Evolutionary conservation across 1,140 invertebrate genomes (phyloP).

Genomic region (Pemphigus obesinymphae): DNA sequence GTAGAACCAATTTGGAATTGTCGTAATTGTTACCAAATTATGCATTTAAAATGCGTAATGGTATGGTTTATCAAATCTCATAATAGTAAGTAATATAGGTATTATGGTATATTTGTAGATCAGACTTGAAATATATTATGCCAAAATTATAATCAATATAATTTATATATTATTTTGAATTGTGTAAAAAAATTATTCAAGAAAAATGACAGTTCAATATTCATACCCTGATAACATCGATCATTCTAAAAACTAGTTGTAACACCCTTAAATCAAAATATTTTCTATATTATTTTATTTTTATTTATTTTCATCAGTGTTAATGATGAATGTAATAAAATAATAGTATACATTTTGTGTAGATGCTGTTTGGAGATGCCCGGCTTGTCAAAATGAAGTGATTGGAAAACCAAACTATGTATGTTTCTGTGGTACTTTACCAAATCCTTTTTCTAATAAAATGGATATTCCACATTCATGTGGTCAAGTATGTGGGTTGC

Average conservation of each 20-base stretch:
- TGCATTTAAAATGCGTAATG: slow-evolving; percentile 83
- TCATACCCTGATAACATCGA: no score
- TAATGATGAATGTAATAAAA: not conserved
- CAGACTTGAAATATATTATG: no score
- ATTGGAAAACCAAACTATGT: slow-evolving; percentile 67
- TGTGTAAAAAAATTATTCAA: no score
- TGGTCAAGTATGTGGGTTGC: slow-evolving; percentile 74
- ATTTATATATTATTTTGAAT: no score
- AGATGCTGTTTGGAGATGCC: slow-evolving; percentile 74
- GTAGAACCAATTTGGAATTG: slow-evolving; percentile 84
- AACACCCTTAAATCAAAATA: no score
- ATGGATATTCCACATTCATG: slow-evolving; percentile 80
- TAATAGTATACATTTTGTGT: not conserved
- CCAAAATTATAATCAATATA: no score
- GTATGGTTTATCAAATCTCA: slow-evolving; percentile 85
- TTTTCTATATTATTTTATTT: no score
- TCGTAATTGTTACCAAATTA: slow-evolving; percentile 80
- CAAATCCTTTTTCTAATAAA: slow-evolving; percentile 53
- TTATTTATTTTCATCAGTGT: no score
- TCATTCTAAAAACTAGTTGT: no score
- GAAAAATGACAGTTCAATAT: no score
- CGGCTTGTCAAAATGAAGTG: slow-evolving; percentile 75
- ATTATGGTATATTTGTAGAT: no score
- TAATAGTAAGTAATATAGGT: slow-evolving; percentile 57
- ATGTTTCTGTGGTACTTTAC: slow-evolving; percentile 69